Base-by-base conservation (phyloP, 2,113 vertebrate species). In the Larimichthys crocea region DNA sequence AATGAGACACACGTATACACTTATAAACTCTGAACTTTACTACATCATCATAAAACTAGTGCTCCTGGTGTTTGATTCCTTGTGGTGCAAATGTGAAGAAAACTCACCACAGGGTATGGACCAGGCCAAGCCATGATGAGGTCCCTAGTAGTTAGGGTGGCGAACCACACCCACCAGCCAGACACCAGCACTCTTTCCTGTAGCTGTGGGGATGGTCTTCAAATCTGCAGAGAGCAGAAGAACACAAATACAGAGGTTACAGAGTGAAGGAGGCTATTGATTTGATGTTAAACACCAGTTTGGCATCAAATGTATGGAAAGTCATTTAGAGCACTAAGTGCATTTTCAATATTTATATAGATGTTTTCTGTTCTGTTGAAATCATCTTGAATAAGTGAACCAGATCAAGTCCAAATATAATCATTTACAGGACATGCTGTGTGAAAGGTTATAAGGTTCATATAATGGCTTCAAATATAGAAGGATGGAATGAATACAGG, bases 131-230 rank as follows among this genome's bases (percentile, higher is more conserved):
- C 98, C 98, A 99, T 99, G 76, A 99, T 91, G 50, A 99, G 94
- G 79, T 99, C 98, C 98, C 98, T 0, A 99, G 84, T 99, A 99
- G 91, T 99, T 99, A 0, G 98, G 98, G 83, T 99, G 98, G 53
- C 98, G 97, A n/a, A 99, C 98, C 53, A 98, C 94, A 0, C 98
- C 98, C 98, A 99, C 96, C 97, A 97, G 5, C 97, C 98, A 0
- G 97, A 98, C 19, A 96, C 96, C 11, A 99, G 93, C 14, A 99
- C 91, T 96, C 90, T 97, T 98, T 17, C 98, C 98, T n/a, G 96
- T 96, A 1, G 97, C 95, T 50, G 98, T 99, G 29, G 95, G 96
- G 89, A 99, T 98, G 0, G 93, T 96, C 74, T 96, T 96, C 86
- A 99, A 91, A 89, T 98, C 98, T 99, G 92, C 55, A 81, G 0